Evolutionary conservation across 2,113 vertebrate species (phyloP).

Genomic region (Murina feae): DNA sequence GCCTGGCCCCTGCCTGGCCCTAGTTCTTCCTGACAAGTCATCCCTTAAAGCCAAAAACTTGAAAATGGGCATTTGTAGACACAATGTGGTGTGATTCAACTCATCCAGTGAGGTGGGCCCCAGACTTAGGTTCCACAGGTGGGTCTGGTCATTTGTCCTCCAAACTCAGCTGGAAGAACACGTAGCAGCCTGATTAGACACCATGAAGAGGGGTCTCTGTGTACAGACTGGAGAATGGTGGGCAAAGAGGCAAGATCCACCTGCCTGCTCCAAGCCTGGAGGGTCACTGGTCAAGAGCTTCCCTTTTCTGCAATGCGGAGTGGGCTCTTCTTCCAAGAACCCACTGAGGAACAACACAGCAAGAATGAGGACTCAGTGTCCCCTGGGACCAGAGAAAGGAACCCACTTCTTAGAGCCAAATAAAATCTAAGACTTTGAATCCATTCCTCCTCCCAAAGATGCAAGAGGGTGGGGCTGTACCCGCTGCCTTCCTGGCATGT

Average conservation of each 20-base stretch:
- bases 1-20: too few species aligned
- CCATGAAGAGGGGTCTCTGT: background rate
- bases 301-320: too few species aligned
- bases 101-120: slow-evolving; percentile 56
- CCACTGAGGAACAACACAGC: background rate
- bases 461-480: background rate
- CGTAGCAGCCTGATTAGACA: background rate
- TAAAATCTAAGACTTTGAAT: background rate
- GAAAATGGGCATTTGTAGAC: slow-evolving; percentile 16
- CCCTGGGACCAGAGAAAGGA: background rate
- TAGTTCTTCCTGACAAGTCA: background rate
- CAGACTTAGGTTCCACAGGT: slow-evolving; percentile 57
- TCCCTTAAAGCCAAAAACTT: background rate
- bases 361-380: rapidly evolving
- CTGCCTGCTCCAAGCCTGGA: background rate
- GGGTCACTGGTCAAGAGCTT: rapidly evolving
- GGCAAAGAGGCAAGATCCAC: background rate
- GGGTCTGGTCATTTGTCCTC: slow-evolving; percentile 77
- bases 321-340: background rate
- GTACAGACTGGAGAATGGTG: background rate
- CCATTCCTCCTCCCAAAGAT: background rate
- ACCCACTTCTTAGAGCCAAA: background rate
- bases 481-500: background rate
- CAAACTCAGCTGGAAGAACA: slow-evolving; percentile 73
- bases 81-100: slow-evolving; percentile 53